phyloP scores from a whole-genome alignment of 92 coral and sea anemone genomes.

The Desmophyllum pertusum region DNA sequence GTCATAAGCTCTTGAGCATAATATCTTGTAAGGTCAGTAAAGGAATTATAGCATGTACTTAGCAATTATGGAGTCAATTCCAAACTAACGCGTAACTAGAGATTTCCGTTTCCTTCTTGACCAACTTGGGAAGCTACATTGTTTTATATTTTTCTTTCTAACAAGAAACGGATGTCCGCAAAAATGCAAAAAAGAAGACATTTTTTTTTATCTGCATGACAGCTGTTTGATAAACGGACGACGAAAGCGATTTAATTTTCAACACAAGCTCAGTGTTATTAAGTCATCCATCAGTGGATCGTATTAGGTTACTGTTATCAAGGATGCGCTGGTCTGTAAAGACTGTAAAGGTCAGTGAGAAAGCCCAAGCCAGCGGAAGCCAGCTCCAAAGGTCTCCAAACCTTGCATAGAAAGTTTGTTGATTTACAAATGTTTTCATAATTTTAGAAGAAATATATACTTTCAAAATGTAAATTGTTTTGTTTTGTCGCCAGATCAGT shows the following conservation, averaged over 20 bases:
- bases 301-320: constrained; percentile 19
- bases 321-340: not conserved
- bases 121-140: not conserved
- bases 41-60: not conserved
- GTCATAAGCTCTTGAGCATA: not conserved
- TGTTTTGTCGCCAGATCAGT: not conserved
- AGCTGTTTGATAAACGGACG: constrained; percentile 15
- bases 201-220: constrained; percentile 14
- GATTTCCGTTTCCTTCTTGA: too few species aligned
- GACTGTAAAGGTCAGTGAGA: not conserved
- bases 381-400: too few species aligned
- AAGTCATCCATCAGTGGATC: not conserved
- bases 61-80: not conserved
- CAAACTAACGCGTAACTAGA: too few species aligned
- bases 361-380: not conserved
- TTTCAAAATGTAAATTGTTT: not conserved
- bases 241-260: constrained; percentile 9
- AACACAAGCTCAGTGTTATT: not conserved
- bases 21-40: not conserved
- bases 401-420: constrained; percentile 5
- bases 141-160: not conserved
- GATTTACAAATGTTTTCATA: not conserved
- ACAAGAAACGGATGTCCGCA: not conserved
- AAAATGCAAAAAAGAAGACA: not conserved
- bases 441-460: not conserved